Evolutionary conservation across 2,113 vertebrate genomes (phyloP), one percentile per base, ranked within the genome.

Genomic region (Morone chrysops): DNA sequence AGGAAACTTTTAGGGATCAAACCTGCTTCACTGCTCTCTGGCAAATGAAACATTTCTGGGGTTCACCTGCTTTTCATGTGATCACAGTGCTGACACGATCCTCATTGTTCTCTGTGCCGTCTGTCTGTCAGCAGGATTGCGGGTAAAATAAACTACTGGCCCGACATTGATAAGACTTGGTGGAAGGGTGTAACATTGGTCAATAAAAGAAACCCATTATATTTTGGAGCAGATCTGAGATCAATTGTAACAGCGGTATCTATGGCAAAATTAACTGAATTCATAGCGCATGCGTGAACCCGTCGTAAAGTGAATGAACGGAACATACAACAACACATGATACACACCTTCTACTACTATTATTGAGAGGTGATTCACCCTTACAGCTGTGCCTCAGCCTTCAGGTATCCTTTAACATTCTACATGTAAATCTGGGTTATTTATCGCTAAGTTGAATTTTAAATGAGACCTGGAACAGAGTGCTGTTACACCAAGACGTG

Each of bases 381-480:
- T 61, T 1, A 38, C 10, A 47, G 36, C 38, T 38, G 17, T 20
- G 45, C 45, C 62, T 69, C 6, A 22, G 54, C 47, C 47, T 69
- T 75, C 22, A 56, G 38, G 8, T 50, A n/a, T 9, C 4, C 43
- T 69, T 57, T 0, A 51, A 41, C 13, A 50, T 53, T 68, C 45
- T 13, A 56, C 17, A 68, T 50, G 4, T 38, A 36, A 31, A 40
- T 20, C 31, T 25, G 11, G 38, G 62, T 38, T n/a, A n/a, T 60
- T 43, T 18, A 62, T 77, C 63, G 25, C 14, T 53, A 36, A 4
- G 31, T 31, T 13, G 17, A 51, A 18, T 31, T 59, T 69, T 1
- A 82, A 85, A 67, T 71, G 18, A 75, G 20, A 67, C 16, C 18
- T 68, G 57, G 68, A 63, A 63, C 60, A 73, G n/a, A 53, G 43